Evolutionary conservation across 2,797 vertebrate genomes (phyloP).

Genomic region (Naso thynnoides): DNA sequence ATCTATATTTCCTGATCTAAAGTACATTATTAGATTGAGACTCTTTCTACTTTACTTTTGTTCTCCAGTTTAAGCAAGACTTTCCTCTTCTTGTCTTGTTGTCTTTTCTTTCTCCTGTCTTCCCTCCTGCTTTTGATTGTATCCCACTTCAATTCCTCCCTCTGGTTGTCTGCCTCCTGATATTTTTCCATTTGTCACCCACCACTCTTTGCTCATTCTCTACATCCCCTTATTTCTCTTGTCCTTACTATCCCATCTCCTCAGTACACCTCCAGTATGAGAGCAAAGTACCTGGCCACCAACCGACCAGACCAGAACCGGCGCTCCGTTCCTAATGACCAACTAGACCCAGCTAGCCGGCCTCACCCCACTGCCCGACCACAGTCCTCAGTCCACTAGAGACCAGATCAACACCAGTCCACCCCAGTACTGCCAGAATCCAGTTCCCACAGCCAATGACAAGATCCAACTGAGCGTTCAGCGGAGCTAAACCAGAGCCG

Average conservation of each 20-base stretch:
- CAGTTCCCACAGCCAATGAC: constrained; percentile 66
- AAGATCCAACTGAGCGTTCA: constrained; percentile 27
- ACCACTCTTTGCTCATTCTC: background rate
- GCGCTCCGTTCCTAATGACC: constrained; percentile 84
- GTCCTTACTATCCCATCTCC: constrained; percentile 55
- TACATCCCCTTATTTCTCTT: background rate
- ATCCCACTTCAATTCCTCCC: constrained; percentile 19
- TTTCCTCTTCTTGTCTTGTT: constrained; percentile 27
- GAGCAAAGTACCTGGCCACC: constrained; percentile 98
- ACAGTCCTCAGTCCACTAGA: constrained; percentile 83
- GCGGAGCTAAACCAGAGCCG: constrained; percentile 29
- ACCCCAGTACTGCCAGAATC: constrained; percentile 59
- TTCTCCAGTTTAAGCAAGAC: constrained; percentile 7
- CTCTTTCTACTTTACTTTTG: background rate
- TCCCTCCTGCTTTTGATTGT: constrained; percentile 24
- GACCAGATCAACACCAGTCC: constrained; percentile 26
- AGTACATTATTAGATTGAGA: constrained; percentile 1
- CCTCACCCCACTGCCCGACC: constrained; percentile 79
- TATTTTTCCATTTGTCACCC: constrained; percentile 10
- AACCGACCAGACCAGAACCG: constrained; percentile 91
- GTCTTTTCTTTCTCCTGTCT: constrained; percentile 11
- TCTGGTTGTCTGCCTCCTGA: constrained; percentile 11
- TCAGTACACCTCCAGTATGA: constrained; percentile 99
- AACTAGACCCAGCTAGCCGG: constrained; percentile 83
- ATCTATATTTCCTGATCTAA: constrained; percentile 11